Evolutionary conservation across 2,113 vertebrate genomes (phyloP), one percentile per base, ranked within the genome.

Genomic region (Corythaixoides concolor): DNA sequence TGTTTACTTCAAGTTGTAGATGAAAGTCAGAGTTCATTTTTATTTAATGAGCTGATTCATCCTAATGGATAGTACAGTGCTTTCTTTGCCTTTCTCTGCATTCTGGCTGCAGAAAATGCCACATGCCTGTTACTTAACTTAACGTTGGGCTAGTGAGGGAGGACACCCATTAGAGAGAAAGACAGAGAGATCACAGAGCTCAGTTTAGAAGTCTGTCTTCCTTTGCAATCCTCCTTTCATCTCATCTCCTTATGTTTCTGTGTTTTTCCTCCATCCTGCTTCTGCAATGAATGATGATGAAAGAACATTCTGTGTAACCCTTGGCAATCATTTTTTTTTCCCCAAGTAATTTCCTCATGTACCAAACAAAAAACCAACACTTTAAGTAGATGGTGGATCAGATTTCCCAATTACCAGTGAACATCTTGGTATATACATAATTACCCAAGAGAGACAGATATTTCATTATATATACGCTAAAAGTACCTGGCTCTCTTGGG

Each of bases 161-260:
- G 52, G 55, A 68, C n/a, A 74, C 39, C 20, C 39, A 96, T 96
- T 88, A 5, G 9, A 75, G 53, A 72, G 56, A 75, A 82, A 79
- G 33, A 64, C 28, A 78, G 69, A 80, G 43, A 96, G 92, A 94
- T 92, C 85, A 95, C 76, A 97, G 87, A 84, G 87, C 60, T 89
- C 45, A 8, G 78, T 90, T 95, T 89, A 96, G 70, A 78, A 79
- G 68, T 85, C 94, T 82, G 69, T 8, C 66, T 95, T 91, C 73
- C 49, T 82, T 93, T 92, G 62, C 88, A 95, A 50, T 78, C 86
- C 82, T 93, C 93, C 94, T 97, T 97, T 97, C 87, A 97, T 97
- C 95, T 97, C 60, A 56, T 41, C 17, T 95, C 58, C 87, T 89
- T 93, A 92, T 73, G 32, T 85, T 87, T 93, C 60, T 86, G 82